Conservation (phyloP, 2,113 vertebrate species). For the Cervus canadensis region DNA sequence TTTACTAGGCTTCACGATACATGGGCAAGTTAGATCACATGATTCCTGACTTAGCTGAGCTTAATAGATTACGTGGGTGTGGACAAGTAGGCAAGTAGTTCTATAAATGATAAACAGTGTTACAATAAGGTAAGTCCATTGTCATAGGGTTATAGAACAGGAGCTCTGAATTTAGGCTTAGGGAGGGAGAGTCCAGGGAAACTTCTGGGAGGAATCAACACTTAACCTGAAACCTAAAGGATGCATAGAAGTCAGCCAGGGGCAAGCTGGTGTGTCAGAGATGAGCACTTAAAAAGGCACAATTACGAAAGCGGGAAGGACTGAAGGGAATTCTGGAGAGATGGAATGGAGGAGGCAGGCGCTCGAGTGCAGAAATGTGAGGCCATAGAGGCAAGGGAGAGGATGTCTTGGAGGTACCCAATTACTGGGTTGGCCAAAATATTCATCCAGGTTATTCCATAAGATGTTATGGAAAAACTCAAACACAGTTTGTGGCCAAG, state of each 20-base stretch:
- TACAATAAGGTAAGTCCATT: not conserved
- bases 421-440: not conserved
- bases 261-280: not conserved
- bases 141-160: not conserved
- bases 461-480: not conserved
- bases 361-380: not conserved
- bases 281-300: not conserved
- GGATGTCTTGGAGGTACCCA: not conserved
- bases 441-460: not conserved
- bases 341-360: accelerated
- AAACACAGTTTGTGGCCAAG: not conserved
- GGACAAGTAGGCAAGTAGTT: not conserved
- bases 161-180: not conserved
- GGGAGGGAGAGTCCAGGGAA: not conserved
- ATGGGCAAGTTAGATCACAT: not conserved
- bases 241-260: not conserved
- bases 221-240: not conserved
- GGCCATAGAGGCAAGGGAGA: not conserved
- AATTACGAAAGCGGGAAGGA: not conserved
- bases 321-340: not conserved
- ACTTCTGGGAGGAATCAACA: not conserved
- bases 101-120: not conserved
- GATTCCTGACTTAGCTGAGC: not conserved
- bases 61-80: not conserved
- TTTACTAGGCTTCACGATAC: not conserved